phyloP scores from a whole-genome alignment of 2,888 invertebrate genomes.

The Athalia circularis region DNA sequence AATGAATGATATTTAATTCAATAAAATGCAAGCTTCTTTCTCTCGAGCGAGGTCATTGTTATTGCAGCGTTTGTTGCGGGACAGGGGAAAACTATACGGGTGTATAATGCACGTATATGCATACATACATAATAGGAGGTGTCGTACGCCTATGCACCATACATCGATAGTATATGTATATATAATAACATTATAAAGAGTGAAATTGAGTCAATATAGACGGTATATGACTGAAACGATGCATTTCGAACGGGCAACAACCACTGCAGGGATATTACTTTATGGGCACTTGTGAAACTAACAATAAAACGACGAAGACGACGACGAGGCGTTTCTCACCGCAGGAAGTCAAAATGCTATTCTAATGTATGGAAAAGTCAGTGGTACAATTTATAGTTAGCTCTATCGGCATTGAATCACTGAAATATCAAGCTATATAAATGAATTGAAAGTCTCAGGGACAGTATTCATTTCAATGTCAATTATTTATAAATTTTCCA shows the following conservation, averaged over 20 bases:
- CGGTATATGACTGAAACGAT: no score
- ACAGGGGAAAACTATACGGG: neutral
- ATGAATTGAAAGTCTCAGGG: constrained; percentile 54
- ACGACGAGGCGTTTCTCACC: constrained; percentile 15
- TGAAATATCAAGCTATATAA: constrained; percentile 60
- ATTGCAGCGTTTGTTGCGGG: constrained; percentile 34
- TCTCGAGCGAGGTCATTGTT: neutral
- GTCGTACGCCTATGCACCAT: no score
- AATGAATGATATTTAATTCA: constrained; percentile 11
- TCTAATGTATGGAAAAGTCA: constrained; percentile 64
- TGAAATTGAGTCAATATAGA: no score
- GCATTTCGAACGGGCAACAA: no score
- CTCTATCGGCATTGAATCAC: constrained; percentile 59
- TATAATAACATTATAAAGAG: no score
- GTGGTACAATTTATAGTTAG: constrained; percentile 62
- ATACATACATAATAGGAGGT: no score
- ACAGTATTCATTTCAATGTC: constrained; percentile 44
- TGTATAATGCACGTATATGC: no score
- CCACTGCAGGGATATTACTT: no score
- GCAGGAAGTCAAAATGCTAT: constrained; percentile 63
- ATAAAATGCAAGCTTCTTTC: constrained; percentile 11
- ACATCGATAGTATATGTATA: no score
- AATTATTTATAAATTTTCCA: constrained; percentile 41
- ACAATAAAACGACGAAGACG: neutral
- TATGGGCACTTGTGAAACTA: no score